These are phyloP conservation scores for Lycocerus yunnanus DNA, from an alignment of 2,888 invertebrate species.

Conservation along the genomic window DNA sequence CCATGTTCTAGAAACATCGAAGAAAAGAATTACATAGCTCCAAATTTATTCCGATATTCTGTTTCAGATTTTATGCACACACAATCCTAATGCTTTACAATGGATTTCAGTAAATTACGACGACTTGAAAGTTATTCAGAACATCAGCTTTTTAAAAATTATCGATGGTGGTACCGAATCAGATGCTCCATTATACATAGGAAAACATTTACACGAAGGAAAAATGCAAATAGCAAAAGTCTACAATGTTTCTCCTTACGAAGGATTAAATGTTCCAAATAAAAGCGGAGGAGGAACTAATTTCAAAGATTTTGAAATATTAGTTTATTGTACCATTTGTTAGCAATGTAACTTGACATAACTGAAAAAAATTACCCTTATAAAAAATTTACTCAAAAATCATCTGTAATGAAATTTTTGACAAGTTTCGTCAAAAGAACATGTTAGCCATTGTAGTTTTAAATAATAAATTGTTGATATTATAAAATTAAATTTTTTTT, in stretches of 20 bases:
- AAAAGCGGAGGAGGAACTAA: background rate
- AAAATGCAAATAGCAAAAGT: background rate
- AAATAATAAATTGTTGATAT: too few species aligned
- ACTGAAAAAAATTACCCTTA: too few species aligned
- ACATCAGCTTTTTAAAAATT: background rate
- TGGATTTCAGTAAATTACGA: background rate
- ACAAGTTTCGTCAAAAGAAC: too few species aligned
- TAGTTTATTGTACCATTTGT: background rate
- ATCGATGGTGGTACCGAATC: background rate
- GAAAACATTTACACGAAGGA: background rate
- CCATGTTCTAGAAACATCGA: too few species aligned
- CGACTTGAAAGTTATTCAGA: background rate
- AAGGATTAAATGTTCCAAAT: background rate
- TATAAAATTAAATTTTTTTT: too few species aligned
- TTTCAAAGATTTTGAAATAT: background rate
- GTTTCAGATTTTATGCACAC: background rate
- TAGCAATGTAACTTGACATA: background rate
- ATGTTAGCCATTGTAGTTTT: too few species aligned
- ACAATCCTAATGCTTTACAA: background rate
- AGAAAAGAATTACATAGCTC: too few species aligned
- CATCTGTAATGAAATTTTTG: too few species aligned
- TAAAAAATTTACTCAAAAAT: too few species aligned
- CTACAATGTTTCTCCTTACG: background rate
- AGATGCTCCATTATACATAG: background rate
- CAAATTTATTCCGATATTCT: background rate